phyloP scores from a whole-genome alignment of 1,140 invertebrate genomes.

The Dolichoris vasculosae region DNA sequence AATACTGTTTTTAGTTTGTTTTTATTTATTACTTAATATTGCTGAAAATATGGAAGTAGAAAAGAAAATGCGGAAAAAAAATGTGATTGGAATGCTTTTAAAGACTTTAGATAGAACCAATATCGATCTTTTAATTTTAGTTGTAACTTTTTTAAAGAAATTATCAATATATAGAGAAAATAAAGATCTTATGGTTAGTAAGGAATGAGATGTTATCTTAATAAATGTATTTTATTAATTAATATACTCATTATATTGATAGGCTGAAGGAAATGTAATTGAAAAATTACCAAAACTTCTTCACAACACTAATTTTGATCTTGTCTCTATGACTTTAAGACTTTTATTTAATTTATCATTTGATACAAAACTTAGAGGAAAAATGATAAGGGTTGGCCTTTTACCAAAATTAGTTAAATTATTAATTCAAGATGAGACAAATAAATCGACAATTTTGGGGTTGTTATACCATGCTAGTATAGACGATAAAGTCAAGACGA shows the following conservation, averaged over 20 bases:
- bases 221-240: constrained; percentile 9
- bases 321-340: constrained; percentile 90
- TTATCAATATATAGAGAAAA: constrained; percentile 96
- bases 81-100: constrained; percentile 91
- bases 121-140: constrained; percentile 91
- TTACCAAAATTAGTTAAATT: constrained; percentile 92
- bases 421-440: constrained; percentile 84
- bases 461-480: constrained; percentile 96
- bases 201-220: constrained; percentile 29
- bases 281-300: constrained; percentile 85
- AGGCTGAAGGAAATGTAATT: constrained; percentile 81
- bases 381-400: constrained; percentile 93
- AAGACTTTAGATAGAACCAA: constrained; percentile 90
- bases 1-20: constrained; percentile 78
- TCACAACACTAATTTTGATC: constrained; percentile 84
- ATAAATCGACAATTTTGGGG: constrained; percentile 89
- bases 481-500: constrained; percentile 94
- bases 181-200: constrained; percentile 90
- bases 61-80: constrained; percentile 97
- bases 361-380: constrained; percentile 88
- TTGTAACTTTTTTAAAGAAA: constrained; percentile 96
- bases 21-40: constrained; percentile 95
- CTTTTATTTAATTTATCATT: constrained; percentile 98
- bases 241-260: constrained; percentile 53
- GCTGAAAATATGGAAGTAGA: constrained; percentile 96